These are phyloP conservation scores for Morinoia aosen DNA, from an alignment of 2,888 invertebrate species.

Conservation along the genomic window DNA sequence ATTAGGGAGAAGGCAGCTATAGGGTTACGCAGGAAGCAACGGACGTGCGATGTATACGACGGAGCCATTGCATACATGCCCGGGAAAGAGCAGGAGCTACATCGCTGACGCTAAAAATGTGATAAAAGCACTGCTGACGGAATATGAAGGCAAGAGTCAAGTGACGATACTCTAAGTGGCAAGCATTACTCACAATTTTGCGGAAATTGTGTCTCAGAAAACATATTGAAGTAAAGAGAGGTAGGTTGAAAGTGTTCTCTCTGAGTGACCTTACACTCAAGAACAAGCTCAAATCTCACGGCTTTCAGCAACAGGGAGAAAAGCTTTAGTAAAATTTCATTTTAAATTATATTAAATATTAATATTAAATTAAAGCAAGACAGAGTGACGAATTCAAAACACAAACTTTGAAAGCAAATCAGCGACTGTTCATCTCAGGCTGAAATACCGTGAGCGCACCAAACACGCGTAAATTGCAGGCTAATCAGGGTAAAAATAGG, in stretches of 20 bases:
- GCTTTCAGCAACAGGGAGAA: not conserved
- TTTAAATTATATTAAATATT: not conserved
- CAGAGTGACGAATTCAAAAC: not conserved
- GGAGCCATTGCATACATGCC: not conserved
- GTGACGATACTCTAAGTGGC: not conserved
- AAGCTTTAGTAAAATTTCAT: not conserved
- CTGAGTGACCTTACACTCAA: not conserved
- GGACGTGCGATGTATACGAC: not conserved
- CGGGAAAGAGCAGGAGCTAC: not conserved
- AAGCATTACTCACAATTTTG: not conserved
- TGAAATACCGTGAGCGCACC: not conserved
- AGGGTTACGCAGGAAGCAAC: slow-evolving; percentile 7
- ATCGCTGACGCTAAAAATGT: not conserved
- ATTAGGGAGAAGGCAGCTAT: slow-evolving; percentile 33
- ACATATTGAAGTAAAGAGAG: not conserved
- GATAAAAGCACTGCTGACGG: not conserved
- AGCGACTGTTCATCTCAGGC: not conserved
- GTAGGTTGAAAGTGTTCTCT: not conserved
- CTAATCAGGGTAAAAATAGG: not conserved
- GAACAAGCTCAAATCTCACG: not conserved
- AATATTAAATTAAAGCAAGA: not conserved
- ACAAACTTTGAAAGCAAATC: not conserved
- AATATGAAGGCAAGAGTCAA: not conserved
- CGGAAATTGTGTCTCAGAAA: not conserved
- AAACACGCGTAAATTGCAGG: not conserved